Evolutionary conservation across 2,888 invertebrate genomes (phyloP), one percentile per base, ranked within the genome.

Genomic region (Hirudinaria manillensis): DNA sequence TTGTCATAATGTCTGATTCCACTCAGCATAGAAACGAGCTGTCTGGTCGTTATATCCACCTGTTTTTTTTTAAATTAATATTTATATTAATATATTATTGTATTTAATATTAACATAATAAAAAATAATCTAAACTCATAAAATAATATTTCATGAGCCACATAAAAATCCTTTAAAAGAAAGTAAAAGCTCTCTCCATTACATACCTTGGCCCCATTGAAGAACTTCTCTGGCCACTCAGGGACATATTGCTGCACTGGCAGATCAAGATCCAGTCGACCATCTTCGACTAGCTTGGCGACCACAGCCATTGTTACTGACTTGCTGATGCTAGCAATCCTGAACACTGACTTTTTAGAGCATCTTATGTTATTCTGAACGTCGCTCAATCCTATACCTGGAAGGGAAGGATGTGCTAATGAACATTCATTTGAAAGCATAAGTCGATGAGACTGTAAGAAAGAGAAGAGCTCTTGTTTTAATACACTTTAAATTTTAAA

Each of bases 271-370:
- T 89, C 87, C 65, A 89, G 81, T 78, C 84, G 84, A 0, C 87
- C 87, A 53, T 84, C 82, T 80, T 89, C 87, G 80, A 86, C 83
- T 2, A 88, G 82, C 79, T 85, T 86, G 32, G 87, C 89, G 67
- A 88, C 85, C 38, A 87, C 83, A 21, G 87, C 83, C 83, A 88
- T 87, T 21, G 89, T 88, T 76, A 89, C 84, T 21, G 87, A 81
- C 81, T 89, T 89, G 81, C 88, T 88, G 78, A 89, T 88, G 79
- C 88, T 88, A 56, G 89, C 89, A 75, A 89, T 89, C 53, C 89
- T 82, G 85, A 89, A 87, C 0, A 88, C 86, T 24, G 87, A 86
- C 16, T 85, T 81, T 19, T 85, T 81, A 13, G 81, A 80, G 80
- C 87, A 87, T 2, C 81, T 82, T 7, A 86, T 81, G 65, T 84